phyloP scores from a whole-genome alignment of 2,113 vertebrate species.

The Bambusicola thoracicus region DNA sequence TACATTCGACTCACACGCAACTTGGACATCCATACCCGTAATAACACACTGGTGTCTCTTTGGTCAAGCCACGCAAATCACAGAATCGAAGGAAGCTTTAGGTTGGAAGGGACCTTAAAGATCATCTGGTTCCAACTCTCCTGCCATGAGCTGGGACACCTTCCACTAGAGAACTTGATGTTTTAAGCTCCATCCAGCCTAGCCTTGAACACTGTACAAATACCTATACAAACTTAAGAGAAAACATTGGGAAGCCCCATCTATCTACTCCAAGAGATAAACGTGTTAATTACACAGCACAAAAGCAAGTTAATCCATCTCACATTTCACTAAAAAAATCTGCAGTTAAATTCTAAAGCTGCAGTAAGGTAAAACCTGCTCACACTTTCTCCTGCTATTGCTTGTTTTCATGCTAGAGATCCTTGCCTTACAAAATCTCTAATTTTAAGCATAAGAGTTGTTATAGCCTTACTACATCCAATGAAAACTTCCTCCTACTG shows the following conservation, averaged over 20 bases:
- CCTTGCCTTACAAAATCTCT: background rate
- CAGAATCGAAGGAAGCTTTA: background rate
- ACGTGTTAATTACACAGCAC: background rate
- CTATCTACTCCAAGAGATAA: background rate
- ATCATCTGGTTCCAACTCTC: background rate
- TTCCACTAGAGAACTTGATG: background rate
- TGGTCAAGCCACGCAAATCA: background rate
- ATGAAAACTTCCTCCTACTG: background rate
- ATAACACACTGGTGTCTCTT: background rate
- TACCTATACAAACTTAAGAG: background rate
- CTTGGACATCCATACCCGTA: background rate
- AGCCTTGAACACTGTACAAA: background rate
- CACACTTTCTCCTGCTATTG: background rate
- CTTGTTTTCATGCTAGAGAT: background rate
- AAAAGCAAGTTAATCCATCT: background rate
- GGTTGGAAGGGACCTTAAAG: background rate
- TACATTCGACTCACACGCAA: background rate
- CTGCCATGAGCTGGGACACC: background rate
- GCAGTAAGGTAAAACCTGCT: background rate
- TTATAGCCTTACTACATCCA: background rate
- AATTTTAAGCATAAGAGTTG: background rate
- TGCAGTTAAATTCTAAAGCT: background rate
- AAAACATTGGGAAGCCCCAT: conserved; percentile 16
- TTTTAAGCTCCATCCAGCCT: background rate
- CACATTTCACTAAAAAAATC: background rate